Base-by-base conservation (phyloP, 2,113 vertebrate species). In the Papio anubis region DNA sequence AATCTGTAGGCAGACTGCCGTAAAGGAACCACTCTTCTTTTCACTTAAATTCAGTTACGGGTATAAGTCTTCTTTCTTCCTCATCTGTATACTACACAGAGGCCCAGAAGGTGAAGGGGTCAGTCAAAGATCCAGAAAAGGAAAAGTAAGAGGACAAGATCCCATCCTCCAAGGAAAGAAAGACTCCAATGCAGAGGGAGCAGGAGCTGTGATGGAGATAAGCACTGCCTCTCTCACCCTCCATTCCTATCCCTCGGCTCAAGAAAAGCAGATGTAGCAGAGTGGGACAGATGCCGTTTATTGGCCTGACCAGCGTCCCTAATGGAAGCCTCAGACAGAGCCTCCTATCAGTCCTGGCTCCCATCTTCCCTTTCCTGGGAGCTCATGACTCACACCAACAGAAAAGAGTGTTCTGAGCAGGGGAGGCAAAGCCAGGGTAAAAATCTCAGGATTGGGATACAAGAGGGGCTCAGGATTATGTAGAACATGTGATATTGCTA, bases 231-330 rank as follows among this genome's bases (percentile, higher is more conserved):
- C 70, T 72, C 70, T 70, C 35, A 9, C 35, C 5, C 2, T n/a
- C 68, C 30, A 30, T 68, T n/a, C 40, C 8, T 13, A 70, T 73
- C 25, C 40, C 18, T 68, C 1, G 1, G 64, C 16, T 83, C 78
- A 92, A 97, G 73, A 91, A 96, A 97, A 83, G 45, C 81, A 95
- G 40, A 76, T 72, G 59, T 17, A 25, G 50, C 23, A 78, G 59
- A 83, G 21, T 64, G 55, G 45, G 64, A 86, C 59, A 43, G 23
- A 79, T 68, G 70, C 20, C 57, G 68, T 97, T 97, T 96, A 98
- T 93, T 97, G 70, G 82, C 83, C 68, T 68, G 84, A 87, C 64
- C 61, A 55, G 43, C 8, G 2, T 79, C 66, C 50, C 80, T 72
- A 61, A 32, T 8, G 25, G 50, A 17, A 76, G 91, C 70, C 70